A percentile compares a stretch with the other conserved stretches of the same genome.
Evolutionary conservation across 2,888 invertebrate genomes (phyloP).

Genomic region (Pyrrhosoma nymphula): DNA sequence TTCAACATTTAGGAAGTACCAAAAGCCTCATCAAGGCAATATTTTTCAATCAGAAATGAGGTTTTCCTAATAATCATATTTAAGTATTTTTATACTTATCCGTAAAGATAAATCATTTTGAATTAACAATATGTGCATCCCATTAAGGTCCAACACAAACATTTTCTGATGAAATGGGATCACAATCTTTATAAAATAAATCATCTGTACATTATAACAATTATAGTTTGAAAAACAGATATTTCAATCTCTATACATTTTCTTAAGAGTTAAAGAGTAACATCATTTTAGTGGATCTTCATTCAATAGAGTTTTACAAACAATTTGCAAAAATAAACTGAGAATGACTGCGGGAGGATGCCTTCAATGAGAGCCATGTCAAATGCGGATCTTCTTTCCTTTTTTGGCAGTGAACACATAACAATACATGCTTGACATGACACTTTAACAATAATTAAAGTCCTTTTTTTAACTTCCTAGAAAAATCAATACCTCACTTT

Average conservation of each 20-base stretch:
- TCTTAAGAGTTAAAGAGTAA: conserved; percentile 57
- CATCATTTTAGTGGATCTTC: conserved; percentile 63
- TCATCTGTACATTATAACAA: conserved; percentile 66
- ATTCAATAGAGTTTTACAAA: conserved; percentile 63
- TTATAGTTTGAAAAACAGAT: conserved; percentile 65
- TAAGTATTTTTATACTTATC: conserved; percentile 66
- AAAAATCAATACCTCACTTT: conserved; percentile 65
- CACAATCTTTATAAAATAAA: conserved; percentile 65
- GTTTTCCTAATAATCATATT: conserved; percentile 64
- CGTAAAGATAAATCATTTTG: conserved; percentile 60
- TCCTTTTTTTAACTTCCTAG: conserved; percentile 57
- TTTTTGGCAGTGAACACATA: conserved; percentile 67
- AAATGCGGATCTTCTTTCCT: conserved; percentile 56
- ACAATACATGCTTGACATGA: conserved; percentile 64
- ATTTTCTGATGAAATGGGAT: conserved; percentile 61
- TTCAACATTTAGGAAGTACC: conserved; percentile 66
- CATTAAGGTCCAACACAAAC: conserved; percentile 59
- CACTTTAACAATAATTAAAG: conserved; percentile 61
- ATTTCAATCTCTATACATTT: conserved; percentile 65
- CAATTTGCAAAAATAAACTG: conserved; percentile 67
- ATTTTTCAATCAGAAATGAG: conserved; percentile 54
- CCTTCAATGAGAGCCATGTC: conserved; percentile 60
- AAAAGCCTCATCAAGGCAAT: conserved; percentile 67
- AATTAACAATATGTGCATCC: conserved; percentile 65
- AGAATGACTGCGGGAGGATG: conserved; percentile 67